Conservation (phyloP, 2,113 vertebrate genomes). For the Numenius arquata region DNA sequence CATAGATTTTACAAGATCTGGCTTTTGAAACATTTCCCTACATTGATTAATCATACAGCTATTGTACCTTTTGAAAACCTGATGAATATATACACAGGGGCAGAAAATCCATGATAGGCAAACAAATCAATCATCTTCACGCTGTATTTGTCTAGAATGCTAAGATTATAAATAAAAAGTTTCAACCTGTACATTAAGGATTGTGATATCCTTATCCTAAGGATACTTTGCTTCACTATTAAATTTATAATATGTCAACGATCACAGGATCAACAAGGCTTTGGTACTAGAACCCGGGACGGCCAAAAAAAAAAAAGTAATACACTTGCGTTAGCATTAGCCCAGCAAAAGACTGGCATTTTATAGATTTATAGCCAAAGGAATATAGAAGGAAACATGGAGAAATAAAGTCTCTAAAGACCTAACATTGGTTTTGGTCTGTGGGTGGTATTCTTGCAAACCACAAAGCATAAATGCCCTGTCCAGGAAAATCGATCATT, state of each 20-base stretch:
- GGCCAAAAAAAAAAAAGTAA: not conserved
- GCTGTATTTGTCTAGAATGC: not conserved
- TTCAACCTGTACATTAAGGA: not conserved
- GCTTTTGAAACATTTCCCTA: not conserved
- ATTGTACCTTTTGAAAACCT: not conserved
- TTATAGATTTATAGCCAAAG: not conserved
- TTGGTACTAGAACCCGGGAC: not conserved
- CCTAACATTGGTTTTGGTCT: not conserved
- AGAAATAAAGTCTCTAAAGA: constrained; percentile 5
- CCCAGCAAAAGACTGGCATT: not conserved
- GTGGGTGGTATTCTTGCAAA: constrained; percentile 49
- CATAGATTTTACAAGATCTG: not conserved
- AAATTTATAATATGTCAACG: not conserved
- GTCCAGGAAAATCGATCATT: constrained; percentile 51
- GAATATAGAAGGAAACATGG: not conserved
- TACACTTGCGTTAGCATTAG: not conserved
- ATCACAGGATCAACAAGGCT: not conserved
- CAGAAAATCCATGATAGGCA: constrained; percentile 47
- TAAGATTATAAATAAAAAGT: not conserved
- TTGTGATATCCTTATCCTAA: not conserved
- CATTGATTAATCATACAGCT: not conserved
- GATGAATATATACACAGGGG: not conserved
- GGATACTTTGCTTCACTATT: not conserved
- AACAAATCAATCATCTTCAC: not conserved
- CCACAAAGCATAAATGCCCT: constrained; percentile 45